Evolutionary conservation across 1,140 invertebrate species (phyloP).

Genomic region (Zaprionus gabonicus): DNA sequence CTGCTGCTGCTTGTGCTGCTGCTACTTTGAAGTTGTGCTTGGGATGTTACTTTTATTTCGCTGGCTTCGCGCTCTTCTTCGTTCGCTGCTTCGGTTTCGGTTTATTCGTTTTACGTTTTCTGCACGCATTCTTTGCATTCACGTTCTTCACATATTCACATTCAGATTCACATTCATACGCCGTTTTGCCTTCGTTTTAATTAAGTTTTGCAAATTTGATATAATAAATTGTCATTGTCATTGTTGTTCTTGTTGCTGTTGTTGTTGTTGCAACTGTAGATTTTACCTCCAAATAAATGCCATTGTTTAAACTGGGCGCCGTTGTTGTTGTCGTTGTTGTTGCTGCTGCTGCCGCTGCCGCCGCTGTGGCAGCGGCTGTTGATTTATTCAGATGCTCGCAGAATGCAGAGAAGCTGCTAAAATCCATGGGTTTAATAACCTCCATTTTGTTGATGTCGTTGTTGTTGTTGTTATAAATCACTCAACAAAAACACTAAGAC

Average conservation of each 20-base stretch:
- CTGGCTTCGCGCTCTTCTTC: slow-evolving; percentile 26
- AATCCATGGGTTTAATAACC: slow-evolving; percentile 84
- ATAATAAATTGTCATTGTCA: slow-evolving; percentile 67
- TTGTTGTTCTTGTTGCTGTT: slow-evolving; percentile 37
- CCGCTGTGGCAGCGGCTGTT: slow-evolving; percentile 53
- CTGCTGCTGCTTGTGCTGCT: slow-evolving; percentile 23
- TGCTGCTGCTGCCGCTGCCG: slow-evolving; percentile 35
- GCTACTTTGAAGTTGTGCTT: slow-evolving; percentile 29
- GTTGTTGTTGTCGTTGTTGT: slow-evolving; percentile 35
- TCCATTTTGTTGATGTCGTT: slow-evolving; percentile 64
- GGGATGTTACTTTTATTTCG: slow-evolving; percentile 54
- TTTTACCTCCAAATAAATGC: slow-evolving; percentile 73
- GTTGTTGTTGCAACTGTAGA: slow-evolving; percentile 33
- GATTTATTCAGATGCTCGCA: slow-evolving; percentile 84
- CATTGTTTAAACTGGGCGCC: slow-evolving; percentile 61
- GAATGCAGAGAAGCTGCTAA: slow-evolving; percentile 82
- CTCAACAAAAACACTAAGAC: background rate
- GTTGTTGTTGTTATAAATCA: slow-evolving; percentile 7
- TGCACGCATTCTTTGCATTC: slow-evolving; percentile 72
- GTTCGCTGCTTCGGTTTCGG: slow-evolving; percentile 13
- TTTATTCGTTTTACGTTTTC: slow-evolving; percentile 33
- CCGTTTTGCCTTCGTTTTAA: slow-evolving; percentile 67
- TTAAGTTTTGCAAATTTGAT: slow-evolving; percentile 63
- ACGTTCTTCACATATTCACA: slow-evolving; percentile 41
- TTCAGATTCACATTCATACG: slow-evolving; percentile 53